phyloP scores from a whole-genome alignment of 2,888 invertebrate genomes.

The Drosophila affinis region DNA sequence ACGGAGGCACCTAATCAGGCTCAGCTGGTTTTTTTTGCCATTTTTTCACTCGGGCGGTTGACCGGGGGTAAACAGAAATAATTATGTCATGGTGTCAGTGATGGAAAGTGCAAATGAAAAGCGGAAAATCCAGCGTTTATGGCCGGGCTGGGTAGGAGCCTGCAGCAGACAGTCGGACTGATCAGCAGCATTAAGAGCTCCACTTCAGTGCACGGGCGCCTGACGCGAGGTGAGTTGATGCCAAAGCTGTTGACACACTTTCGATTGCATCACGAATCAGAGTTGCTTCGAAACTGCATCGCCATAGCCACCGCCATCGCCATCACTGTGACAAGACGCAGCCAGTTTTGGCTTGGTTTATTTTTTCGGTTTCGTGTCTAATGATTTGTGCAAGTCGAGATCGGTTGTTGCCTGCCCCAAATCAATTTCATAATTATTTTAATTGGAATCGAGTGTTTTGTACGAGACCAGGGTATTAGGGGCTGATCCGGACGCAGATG shows the following conservation, averaged over 20 bases:
- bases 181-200: conserved; percentile 53
- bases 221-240: conserved; percentile 36
- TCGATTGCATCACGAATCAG: conserved; percentile 69
- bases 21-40: conserved; percentile 56
- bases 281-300: conserved; percentile 31
- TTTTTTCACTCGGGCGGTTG: conserved; percentile 2
- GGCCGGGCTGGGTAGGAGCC: conserved; percentile 5
- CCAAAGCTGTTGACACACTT: conserved; percentile 75
- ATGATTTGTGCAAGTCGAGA: conserved; percentile 58
- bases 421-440: conserved; percentile 71
- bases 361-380: conserved; percentile 54
- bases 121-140: conserved; percentile 64
- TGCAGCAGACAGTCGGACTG: conserved; percentile 13
- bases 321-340: conserved; percentile 60
- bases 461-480: conserved; percentile 2
- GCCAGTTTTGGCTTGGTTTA: conserved; percentile 75
- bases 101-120: conserved; percentile 76
- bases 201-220: conserved; percentile 34
- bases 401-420: conserved; percentile 36
- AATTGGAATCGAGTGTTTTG: conserved; percentile 29
- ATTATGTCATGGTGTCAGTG: conserved; percentile 82
- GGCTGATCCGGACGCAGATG: conserved; percentile 2
- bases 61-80: conserved; percentile 47
- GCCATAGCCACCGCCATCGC: conserved; percentile 35
- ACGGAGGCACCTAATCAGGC: conserved; percentile 60